phyloP scores from a whole-genome alignment of 2,797 vertebrate genomes.

The Tokudaia muenninki region DNA sequence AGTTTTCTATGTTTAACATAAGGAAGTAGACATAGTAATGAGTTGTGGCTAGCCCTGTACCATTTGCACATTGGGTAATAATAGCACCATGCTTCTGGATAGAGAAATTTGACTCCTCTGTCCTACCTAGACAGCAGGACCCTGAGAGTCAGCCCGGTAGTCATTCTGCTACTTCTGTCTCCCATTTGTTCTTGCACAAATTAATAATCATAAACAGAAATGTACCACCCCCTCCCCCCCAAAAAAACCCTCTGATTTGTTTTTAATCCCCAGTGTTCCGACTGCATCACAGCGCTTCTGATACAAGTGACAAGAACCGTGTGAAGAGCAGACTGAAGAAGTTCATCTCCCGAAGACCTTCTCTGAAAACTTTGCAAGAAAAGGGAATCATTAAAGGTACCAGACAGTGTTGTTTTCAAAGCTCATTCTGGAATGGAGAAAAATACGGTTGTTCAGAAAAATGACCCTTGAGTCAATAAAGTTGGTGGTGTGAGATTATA shows the following conservation, averaged over 20 bases:
- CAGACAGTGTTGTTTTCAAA: conserved; percentile 8
- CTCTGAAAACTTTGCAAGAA: conserved; percentile 95
- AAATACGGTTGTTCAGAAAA: conserved; percentile 25
- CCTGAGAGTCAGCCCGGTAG: not conserved
- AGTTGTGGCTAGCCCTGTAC: conserved; percentile 4
- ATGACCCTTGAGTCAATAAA: conserved; percentile 55
- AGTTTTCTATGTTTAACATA: conserved; percentile 35
- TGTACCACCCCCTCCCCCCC: not conserved
- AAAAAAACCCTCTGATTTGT: conserved; percentile 49
- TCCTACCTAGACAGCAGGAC: not conserved
- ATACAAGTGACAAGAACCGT: conserved; percentile 93
- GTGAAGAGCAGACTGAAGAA: conserved; percentile 96
- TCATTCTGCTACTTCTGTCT: conserved; percentile 45
- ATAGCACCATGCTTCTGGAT: not conserved
- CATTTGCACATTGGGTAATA: not conserved
- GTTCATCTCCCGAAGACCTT: conserved; percentile 95
- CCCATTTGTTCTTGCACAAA: conserved; percentile 72
- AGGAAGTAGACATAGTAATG: conserved; percentile 35
- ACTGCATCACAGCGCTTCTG: conserved; percentile 91
- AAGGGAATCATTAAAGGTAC: conserved; percentile 94
- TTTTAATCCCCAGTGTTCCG: conserved; percentile 90
- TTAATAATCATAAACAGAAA: conserved; percentile 77
- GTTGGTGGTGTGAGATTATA: not conserved
- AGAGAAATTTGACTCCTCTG: conserved; percentile 27
- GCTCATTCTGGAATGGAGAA: conserved; percentile 1